These are phyloP conservation scores for Montifringilla adamsi DNA, from an alignment of 2,113 vertebrate genomes.

Conservation along the genomic window DNA sequence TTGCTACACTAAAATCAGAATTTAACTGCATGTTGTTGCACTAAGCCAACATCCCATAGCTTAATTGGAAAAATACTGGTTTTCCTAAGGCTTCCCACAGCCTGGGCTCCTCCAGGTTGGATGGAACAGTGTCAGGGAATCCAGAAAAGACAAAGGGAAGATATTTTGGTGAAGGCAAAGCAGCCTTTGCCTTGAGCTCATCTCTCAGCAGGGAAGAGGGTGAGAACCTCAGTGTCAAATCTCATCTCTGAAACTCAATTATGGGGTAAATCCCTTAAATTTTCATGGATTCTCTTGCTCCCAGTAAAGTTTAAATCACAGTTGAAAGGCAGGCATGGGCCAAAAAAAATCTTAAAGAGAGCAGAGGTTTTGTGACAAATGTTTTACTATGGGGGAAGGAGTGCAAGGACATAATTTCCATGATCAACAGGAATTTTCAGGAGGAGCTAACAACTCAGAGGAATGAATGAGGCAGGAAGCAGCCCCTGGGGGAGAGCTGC, in stretches of 20 bases:
- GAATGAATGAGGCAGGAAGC: background rate
- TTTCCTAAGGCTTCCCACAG: background rate
- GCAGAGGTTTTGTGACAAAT: background rate
- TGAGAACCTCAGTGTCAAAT: background rate
- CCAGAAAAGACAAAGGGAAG: background rate
- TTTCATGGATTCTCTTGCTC: background rate
- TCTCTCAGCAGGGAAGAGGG: background rate
- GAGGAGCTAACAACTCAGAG: background rate
- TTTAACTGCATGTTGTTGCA: background rate
- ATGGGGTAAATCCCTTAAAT: background rate
- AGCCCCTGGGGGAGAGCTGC: background rate
- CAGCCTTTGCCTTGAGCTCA: background rate
- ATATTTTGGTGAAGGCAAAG: background rate
- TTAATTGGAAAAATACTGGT: background rate
- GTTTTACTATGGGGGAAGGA: background rate
- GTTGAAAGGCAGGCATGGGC: background rate
- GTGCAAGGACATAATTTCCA: background rate
- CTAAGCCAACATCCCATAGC: background rate
- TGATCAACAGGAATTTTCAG: rapidly evolving
- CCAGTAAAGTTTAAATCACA: background rate
- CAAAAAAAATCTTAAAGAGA: background rate
- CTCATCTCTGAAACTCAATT: background rate
- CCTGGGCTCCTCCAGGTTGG: background rate
- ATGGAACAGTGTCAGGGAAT: background rate
- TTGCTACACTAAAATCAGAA: background rate